phyloP scores from a whole-genome alignment of 2,888 invertebrate species.

The Coecobrya sp. region DNA sequence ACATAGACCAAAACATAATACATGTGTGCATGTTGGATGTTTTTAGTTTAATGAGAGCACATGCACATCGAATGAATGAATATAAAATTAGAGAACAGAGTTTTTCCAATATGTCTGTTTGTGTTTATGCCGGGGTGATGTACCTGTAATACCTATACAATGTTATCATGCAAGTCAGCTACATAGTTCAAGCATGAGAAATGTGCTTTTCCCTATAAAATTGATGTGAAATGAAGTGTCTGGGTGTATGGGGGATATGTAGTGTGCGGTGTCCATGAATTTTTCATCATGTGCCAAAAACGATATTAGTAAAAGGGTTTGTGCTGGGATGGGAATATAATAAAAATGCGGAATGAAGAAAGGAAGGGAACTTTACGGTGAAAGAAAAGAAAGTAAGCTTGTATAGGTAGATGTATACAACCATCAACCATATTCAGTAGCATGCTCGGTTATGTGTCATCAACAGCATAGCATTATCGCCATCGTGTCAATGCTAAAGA shows the following conservation, averaged over 20 bases:
- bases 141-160: background rate
- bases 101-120: background rate
- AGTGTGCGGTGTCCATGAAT: constrained; percentile 62
- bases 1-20: background rate
- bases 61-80: background rate
- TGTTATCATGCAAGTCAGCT: background rate
- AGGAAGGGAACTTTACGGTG: background rate
- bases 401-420: too few relatives aligned
- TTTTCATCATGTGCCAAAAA: constrained; percentile 74
- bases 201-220: background rate
- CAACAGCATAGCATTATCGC: too few relatives aligned
- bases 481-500: too few relatives aligned
- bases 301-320: constrained; percentile 47
- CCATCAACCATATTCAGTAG: too few relatives aligned
- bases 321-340: constrained; percentile 21
- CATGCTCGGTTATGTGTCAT: too few relatives aligned
- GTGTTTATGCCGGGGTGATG: background rate
- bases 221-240: background rate
- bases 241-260: background rate
- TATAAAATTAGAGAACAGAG: background rate
- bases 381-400: background rate
- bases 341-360: constrained; percentile 36
- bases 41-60: background rate
- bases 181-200: background rate
- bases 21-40: background rate